Evolutionary conservation across 2,888 invertebrate species (phyloP).

Genomic region (Celastrina argiolus): DNA sequence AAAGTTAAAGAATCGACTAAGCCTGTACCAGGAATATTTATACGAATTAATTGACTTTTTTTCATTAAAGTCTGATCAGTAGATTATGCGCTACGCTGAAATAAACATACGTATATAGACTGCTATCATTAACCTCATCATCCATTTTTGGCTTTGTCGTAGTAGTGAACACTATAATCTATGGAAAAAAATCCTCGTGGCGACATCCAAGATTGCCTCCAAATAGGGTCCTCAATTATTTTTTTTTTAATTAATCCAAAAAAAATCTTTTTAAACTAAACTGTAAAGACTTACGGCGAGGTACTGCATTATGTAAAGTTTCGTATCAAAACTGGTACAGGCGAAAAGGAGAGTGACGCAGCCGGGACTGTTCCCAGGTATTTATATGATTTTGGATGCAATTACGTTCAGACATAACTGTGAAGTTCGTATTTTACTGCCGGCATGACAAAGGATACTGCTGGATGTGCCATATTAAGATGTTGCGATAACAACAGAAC

Average conservation of each 20-base stretch:
- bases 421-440: conserved; percentile 59
- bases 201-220: too few species aligned
- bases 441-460: conserved; percentile 49
- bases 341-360: conserved; percentile 67
- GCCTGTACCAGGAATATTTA: too few species aligned
- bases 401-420: conserved; percentile 57
- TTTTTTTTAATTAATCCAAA: not conserved
- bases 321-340: conserved; percentile 46
- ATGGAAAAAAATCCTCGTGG: too few species aligned
- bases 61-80: too few species aligned
- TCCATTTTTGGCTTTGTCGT: too few species aligned
- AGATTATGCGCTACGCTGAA: too few species aligned
- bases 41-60: too few species aligned
- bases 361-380: conserved; percentile 63
- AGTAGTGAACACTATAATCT: too few species aligned
- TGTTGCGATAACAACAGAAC: conserved; percentile 26
- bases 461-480: conserved; percentile 47
- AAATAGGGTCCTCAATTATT: too few species aligned
- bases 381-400: conserved; percentile 68
- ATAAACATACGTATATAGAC: too few species aligned
- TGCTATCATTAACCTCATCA: too few species aligned
- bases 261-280: conserved; percentile 4
- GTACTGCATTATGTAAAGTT: conserved; percentile 61
- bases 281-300: conserved; percentile 53
- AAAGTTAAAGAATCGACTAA: too few species aligned